Evolutionary conservation across 2,797 vertebrate species (phyloP), one percentile per base, ranked within the genome.

Genomic region (Siniperca undulata): DNA sequence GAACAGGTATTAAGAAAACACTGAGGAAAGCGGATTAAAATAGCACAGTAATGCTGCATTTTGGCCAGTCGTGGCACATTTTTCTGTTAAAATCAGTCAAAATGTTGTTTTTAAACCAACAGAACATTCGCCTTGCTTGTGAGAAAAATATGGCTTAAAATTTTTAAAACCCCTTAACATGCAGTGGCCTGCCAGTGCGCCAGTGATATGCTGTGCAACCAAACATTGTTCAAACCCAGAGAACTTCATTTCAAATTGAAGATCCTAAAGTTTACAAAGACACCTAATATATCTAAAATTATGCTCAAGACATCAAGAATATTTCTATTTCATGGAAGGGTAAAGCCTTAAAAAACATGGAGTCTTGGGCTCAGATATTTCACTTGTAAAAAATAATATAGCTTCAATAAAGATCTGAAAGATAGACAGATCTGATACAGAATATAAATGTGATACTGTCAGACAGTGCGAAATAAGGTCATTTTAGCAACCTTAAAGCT

Each of bases 161-260:
- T 70, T 74, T 75, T 67, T 36, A 36, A 82, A 86, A 81, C 34
- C n/a, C 65, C 53, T 52, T 58, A 75, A 70, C 77, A 83, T 36
- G 64, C 53, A 79, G 70, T 5, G 73, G 70, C 72, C 80, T 86
- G 81, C 66, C 62, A 17, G 50, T 53, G 74, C 0, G 22, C 69
- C 48, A 78, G 36, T 50, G 58, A 80, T 20, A 24, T 17, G 38
- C 67, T 81, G 48, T 22, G 56, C 44, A 56, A 55, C 34, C 27
- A 71, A 86, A 70, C 59, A 68, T 30, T 46, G 69, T 69, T 75
- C 9, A 78, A 78, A 80, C 60, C 24, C 48, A 67, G n/a, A 77
- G 14, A 83, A 40, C 19, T 53, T 48, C 30, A 65, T 68, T 82
- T 82, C 11, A 50, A 55, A 80, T 46, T 27, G n/a, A 53, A 64